These are phyloP conservation scores for Cardiocondyla obscurior DNA, from an alignment of 1,140 invertebrate species.

Conservation along the genomic window DNA sequence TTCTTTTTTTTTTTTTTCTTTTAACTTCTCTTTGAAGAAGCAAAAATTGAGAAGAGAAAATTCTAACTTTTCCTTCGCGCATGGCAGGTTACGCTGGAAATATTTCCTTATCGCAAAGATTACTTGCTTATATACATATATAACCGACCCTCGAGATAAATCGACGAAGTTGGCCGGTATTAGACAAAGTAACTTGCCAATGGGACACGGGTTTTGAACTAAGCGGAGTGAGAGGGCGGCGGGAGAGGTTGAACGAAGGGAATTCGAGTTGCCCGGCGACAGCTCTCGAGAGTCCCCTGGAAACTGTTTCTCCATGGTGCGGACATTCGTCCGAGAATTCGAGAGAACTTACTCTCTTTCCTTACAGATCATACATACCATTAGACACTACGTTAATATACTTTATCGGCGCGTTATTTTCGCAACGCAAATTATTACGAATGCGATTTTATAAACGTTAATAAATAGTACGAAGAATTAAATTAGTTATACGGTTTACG, in stretches of 20 bases:
- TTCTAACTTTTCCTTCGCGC: background rate
- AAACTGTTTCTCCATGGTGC: conserved; percentile 59
- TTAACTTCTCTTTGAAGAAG: background rate
- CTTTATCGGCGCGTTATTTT: conserved; percentile 10
- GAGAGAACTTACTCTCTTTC: conserved; percentile 31
- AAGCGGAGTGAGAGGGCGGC: background rate
- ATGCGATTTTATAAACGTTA: background rate
- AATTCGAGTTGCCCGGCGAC: conserved; percentile 62
- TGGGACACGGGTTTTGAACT: conserved; percentile 60
- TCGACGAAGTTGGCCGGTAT: conserved; percentile 64
- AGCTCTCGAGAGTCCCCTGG: conserved; percentile 57
- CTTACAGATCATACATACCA: conserved; percentile 51
- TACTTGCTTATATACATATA: conserved; percentile 7
- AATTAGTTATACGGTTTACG: background rate
- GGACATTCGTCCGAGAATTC: conserved; percentile 58
- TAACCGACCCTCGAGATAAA: conserved; percentile 60
- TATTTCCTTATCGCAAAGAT: conserved; percentile 34
- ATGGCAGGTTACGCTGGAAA: conserved; percentile 21
- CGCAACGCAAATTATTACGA: background rate
- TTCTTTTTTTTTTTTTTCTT: background rate
- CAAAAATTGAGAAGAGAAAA: background rate
- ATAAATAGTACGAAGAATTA: background rate
- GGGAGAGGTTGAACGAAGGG: conserved; percentile 42
- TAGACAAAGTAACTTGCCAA: conserved; percentile 65
- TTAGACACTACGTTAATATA: background rate